Evolutionary conservation across 2,797 vertebrate genomes (phyloP).

Genomic region (Premnoplex brunnescens): DNA sequence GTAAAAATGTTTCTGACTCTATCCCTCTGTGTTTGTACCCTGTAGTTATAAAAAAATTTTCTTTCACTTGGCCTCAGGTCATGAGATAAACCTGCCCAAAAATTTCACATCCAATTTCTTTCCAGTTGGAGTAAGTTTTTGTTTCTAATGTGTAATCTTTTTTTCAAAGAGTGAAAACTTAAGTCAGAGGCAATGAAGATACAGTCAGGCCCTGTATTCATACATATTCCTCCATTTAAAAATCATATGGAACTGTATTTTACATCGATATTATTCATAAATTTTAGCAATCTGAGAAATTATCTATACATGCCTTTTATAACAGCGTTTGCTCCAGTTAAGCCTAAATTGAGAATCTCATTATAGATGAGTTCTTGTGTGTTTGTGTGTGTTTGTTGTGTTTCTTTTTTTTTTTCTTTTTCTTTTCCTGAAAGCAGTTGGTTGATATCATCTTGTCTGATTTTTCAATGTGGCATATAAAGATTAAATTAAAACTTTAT

Average conservation of each 20-base stretch:
- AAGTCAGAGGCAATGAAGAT: not conserved
- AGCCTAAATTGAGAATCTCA: not conserved
- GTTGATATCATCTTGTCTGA: not conserved
- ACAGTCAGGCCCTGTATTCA: not conserved
- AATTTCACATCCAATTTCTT: not conserved
- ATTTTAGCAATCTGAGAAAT: not conserved
- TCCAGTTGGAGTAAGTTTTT: not conserved
- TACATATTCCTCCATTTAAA: not conserved
- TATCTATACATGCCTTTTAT: not conserved
- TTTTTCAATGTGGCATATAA: not conserved
- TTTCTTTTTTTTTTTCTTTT: not conserved
- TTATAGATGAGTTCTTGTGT: not conserved
- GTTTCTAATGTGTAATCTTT: not conserved
- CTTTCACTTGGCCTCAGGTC: not conserved
- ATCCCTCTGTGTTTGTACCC: not conserved
- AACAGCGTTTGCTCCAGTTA: not conserved
- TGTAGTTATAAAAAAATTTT: not conserved
- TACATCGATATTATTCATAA: not conserved
- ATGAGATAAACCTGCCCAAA: not conserved
- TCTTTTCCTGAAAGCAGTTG: not conserved
- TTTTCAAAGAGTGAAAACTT: not conserved
- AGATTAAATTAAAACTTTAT: slow-evolving; percentile 16
- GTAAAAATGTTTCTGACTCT: not conserved
- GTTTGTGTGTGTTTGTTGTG: not conserved
- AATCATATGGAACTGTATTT: not conserved